Conservation (phyloP, 2,888 invertebrate genomes). For the Dolomedes plantarius region DNA sequence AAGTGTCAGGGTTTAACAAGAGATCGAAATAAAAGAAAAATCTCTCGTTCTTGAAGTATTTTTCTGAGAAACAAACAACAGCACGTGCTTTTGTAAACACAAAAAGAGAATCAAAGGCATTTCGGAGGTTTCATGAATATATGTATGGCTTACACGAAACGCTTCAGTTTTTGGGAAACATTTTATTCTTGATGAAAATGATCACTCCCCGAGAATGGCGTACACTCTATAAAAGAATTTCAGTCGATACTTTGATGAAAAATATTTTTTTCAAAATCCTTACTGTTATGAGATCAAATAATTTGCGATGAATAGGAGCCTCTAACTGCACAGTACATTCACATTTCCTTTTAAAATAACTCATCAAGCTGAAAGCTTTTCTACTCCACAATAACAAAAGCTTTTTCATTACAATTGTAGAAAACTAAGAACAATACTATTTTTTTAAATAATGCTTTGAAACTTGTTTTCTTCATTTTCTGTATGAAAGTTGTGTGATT, state of each 20-base stretch:
- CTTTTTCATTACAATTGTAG: too few species aligned
- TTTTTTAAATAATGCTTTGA: too few species aligned
- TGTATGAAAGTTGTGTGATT: too few species aligned
- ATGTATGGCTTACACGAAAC: slow-evolving; percentile 16
- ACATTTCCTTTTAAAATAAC: not conserved
- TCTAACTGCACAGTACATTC: not conserved
- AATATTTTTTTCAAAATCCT: not conserved
- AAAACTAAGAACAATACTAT: too few species aligned
- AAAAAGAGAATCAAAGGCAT: slow-evolving; percentile 45
- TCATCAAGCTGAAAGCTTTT: slow-evolving; percentile 1
- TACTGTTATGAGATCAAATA: not conserved
- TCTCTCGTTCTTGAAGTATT: slow-evolving; percentile 45
- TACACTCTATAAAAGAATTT: too few species aligned
- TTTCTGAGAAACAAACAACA: slow-evolving; percentile 43
- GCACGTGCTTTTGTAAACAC: slow-evolving; percentile 53
- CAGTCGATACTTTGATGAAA: too few species aligned
- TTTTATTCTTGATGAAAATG: slow-evolving; percentile 51
- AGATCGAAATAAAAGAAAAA: slow-evolving; percentile 37
- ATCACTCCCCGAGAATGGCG: not conserved
- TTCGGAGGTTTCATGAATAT: slow-evolving; percentile 50
- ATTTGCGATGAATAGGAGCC: not conserved
- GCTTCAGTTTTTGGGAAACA: slow-evolving; percentile 7
- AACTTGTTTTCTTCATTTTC: too few species aligned
- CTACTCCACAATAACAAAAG: not conserved
- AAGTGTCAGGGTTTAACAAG: too few species aligned